Evolutionary conservation across 1,140 invertebrate genomes (phyloP), one percentile per base, ranked within the genome.

Genomic region (Drosophila pectinifera): DNA sequence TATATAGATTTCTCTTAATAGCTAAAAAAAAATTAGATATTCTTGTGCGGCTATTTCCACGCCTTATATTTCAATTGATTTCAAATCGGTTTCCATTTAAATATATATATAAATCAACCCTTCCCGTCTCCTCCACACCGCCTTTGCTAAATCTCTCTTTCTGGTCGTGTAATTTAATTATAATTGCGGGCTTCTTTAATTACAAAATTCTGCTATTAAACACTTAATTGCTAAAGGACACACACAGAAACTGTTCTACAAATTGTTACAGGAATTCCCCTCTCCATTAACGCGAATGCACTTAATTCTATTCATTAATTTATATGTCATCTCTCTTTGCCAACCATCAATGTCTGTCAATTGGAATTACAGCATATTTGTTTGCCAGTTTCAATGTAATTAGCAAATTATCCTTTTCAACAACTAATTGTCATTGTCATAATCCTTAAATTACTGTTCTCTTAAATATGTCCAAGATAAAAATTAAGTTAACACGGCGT

Each of bases 381-480:
- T 16, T 55, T 26, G 22, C n/a, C 38, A 16, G 13, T 46, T 26
- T 16, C 16, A 14, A 45, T 54, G 18, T 63, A 14, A 28, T 18
- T 5, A 49, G 26, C 28, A 48, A 63, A 31, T 31, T 67, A 20
- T 51, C 13, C n/a, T 4, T 34, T 65, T 28, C 2, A n/a, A n/a
- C 3, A 48, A 56, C 67, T n/a, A 70, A 70, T 70, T 48, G n/a
- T 38, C n/a, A 56, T 56, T 70, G 49, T 16, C 22, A 34, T 34
- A 13, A 11, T 18, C 45, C 24, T 51, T 34, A 7, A 4, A 24
- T 28, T 4, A 22, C 28, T 22, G 8, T 11, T n/a, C 14, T 22
- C 20, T 26, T 48, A 16, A 28, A 16, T 16, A n/a, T n/a, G 4
- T 38, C n/a, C n/a, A n/a, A 7, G 16, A 28, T 31, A 26, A n/a